phyloP scores from a whole-genome alignment of 1,140 invertebrate genomes.

The Bombus vancouverensis region DNA sequence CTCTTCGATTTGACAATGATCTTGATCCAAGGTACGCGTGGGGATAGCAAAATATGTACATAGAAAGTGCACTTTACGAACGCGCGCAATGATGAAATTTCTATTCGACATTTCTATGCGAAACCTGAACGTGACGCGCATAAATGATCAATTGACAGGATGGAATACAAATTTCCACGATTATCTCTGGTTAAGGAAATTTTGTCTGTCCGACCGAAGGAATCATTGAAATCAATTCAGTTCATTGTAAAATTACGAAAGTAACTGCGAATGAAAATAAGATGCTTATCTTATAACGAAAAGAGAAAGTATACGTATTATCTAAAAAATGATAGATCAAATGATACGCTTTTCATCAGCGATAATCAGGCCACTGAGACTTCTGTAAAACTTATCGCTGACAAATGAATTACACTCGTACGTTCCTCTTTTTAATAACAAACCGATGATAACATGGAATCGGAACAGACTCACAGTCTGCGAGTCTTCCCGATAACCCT shows the following conservation, averaged over 20 bases:
- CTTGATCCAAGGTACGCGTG: background rate
- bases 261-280: background rate
- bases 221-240: background rate
- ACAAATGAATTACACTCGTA: conserved; percentile 9
- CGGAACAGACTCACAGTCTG: conserved; percentile 45
- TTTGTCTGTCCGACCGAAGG: background rate
- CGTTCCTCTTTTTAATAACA: background rate
- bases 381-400: background rate
- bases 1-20: background rate
- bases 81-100: conserved; percentile 33
- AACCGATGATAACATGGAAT: conserved; percentile 41
- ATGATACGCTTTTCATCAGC: background rate
- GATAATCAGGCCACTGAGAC: background rate
- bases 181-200: background rate
- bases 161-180: conserved; percentile 40
- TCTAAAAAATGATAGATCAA: background rate
- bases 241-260: background rate
- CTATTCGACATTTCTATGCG: conserved; percentile 13
- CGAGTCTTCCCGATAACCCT: conserved; percentile 52
- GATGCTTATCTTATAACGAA: background rate
- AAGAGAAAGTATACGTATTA: background rate
- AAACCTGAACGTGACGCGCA: conserved; percentile 25
- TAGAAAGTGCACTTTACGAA: conserved; percentile 37
- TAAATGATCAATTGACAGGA: background rate
- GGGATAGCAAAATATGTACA: background rate